A percentile compares a stretch with the other conserved stretches of the same genome.
phyloP scores from a whole-genome alignment of 2,797 vertebrate species.

The Malurus splendens region DNA sequence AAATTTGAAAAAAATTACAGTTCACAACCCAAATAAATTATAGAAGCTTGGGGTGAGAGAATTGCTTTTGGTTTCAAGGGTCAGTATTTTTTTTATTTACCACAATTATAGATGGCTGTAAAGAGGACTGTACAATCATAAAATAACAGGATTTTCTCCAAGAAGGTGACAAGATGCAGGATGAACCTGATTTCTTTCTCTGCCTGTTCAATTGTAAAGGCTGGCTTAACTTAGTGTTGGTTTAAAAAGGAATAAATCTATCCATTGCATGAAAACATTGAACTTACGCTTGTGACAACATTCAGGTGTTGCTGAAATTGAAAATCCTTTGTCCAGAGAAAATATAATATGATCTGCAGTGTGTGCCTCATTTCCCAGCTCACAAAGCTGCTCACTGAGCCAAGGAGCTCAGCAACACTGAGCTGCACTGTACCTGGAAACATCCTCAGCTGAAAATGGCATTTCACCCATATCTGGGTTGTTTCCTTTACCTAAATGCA shows the following conservation, averaged over 20 bases:
- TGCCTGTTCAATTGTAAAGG: neutral
- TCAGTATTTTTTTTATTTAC: neutral
- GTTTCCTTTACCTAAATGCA: neutral
- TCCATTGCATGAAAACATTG: neutral
- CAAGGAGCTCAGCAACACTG: neutral
- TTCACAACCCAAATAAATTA: neutral
- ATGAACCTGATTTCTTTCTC: neutral
- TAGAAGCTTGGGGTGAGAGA: neutral
- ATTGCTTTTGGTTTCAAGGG: neutral
- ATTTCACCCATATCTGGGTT: neutral
- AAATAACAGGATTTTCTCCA: neutral
- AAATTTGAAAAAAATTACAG: neutral
- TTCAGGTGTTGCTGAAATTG: neutral
- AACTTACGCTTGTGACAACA: neutral
- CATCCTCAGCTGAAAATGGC: neutral
- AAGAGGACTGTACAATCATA: neutral
- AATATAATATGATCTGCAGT: neutral
- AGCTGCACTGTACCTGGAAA: neutral
- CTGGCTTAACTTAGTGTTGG: neutral
- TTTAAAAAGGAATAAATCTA: neutral
- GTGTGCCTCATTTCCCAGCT: neutral
- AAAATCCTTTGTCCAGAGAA: neutral
- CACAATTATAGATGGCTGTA: neutral
- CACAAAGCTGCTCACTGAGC: neutral
- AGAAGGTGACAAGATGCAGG: neutral